Conservation (phyloP, 2,797 vertebrate species). For the Rhinophrynus dorsalis region DNA sequence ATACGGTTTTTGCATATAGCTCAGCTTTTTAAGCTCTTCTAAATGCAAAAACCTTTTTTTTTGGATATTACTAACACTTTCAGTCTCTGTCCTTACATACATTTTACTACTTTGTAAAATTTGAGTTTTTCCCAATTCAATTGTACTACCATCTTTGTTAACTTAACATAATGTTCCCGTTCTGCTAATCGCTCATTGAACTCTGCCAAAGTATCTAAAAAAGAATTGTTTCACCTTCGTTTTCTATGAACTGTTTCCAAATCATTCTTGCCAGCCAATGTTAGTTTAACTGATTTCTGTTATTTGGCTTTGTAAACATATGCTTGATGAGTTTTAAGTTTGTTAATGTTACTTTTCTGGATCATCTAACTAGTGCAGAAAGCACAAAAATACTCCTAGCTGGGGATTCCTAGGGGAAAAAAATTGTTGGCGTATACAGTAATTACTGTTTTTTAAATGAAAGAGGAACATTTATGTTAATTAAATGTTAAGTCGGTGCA, state of each 20-base stretch:
- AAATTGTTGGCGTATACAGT: constrained; percentile 20
- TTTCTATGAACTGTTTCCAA: not conserved
- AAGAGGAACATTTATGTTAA: constrained; percentile 43
- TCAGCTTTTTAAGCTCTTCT: too few species aligned
- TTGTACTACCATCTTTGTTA: not conserved
- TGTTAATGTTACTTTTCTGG: constrained; percentile 42
- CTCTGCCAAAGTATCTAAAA: constrained; percentile 15
- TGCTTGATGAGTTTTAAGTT: constrained; percentile 38
- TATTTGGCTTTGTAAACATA: constrained; percentile 26
- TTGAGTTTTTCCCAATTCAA: not conserved
- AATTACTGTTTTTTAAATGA: constrained; percentile 35
- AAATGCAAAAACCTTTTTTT: too few species aligned
- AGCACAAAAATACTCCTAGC: constrained; percentile 7
- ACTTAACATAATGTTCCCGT: constrained; percentile 1
- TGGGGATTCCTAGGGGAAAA: constrained; percentile 38
- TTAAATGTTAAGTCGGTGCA: constrained; percentile 25
- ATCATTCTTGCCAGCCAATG: constrained; percentile 6
- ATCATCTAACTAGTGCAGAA: constrained; percentile 7
- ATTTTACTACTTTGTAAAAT: not conserved
- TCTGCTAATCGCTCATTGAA: constrained; percentile 3
- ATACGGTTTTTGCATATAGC: too few species aligned
- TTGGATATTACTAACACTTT: too few species aligned
- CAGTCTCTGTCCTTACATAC: not conserved
- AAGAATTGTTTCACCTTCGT: constrained; percentile 6
- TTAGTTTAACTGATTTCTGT: constrained; percentile 11